Conservation (phyloP, 2,797 vertebrate genomes). For the Ctenosaura bakeri region DNA sequence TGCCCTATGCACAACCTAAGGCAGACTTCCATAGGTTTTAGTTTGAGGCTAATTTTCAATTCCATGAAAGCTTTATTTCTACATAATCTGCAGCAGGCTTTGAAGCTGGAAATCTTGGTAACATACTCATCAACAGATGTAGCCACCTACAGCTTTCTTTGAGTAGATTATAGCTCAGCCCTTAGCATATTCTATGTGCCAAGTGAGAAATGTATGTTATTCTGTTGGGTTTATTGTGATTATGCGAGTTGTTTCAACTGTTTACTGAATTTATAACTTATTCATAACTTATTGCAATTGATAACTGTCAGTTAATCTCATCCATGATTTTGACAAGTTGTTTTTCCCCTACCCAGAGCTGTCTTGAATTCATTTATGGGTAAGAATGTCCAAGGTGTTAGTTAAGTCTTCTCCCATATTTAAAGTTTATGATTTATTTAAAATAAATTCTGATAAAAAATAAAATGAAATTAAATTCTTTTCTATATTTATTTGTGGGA, state of each 20-base stretch:
- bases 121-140: background rate
- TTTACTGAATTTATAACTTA: background rate
- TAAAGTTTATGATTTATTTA: background rate
- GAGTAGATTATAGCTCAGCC: constrained; percentile 1
- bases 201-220: background rate
- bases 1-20: background rate
- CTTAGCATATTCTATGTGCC: background rate
- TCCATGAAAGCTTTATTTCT: background rate
- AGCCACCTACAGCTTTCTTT: background rate
- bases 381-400: background rate
- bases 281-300: background rate
- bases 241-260: background rate
- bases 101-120: constrained; percentile 8
- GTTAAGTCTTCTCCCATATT: background rate
- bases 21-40: background rate
- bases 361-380: background rate
- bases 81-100: constrained; percentile 1
- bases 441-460: background rate
- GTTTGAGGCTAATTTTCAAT: background rate
- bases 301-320: background rate
- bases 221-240: background rate
- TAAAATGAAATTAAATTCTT: background rate
- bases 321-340: too few relatives aligned
- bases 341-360: background rate
- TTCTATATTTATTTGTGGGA: background rate